Evolutionary conservation across 2,888 invertebrate species (phyloP).

Genomic region (Ochropacha duplaris): DNA sequence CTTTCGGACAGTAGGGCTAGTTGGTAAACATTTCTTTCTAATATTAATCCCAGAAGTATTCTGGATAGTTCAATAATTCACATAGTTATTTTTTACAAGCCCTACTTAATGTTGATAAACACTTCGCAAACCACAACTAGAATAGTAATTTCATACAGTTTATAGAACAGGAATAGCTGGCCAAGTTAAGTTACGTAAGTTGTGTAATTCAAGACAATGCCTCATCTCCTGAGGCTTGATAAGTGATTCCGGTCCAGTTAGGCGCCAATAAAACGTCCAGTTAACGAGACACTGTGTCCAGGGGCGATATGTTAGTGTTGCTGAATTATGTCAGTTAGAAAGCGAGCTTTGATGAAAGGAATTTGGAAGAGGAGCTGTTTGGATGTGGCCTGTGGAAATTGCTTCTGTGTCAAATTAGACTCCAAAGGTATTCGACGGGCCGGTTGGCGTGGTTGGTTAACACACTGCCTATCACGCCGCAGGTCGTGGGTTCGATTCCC

Average conservation of each 20-base stretch:
- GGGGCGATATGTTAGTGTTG: slow-evolving; percentile 20
- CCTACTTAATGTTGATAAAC: too few species aligned
- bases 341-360: slow-evolving; percentile 9
- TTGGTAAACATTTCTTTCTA: too few species aligned
- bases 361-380: not conserved
- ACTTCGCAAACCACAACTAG: not conserved
- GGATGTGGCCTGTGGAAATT: not conserved
- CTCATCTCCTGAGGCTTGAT: slow-evolving; percentile 23
- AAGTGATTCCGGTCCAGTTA: slow-evolving; percentile 18
- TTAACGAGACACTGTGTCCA: slow-evolving; percentile 25
- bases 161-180: not conserved
- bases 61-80: too few species aligned
- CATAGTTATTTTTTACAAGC: too few species aligned
- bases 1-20: too few species aligned
- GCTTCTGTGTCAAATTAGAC: too few species aligned
- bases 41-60: too few species aligned
- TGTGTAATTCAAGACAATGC: not conserved
- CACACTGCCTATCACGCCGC: too few species aligned
- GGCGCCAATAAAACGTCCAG: slow-evolving; percentile 15
- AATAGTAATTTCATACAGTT: not conserved
- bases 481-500: too few species aligned
- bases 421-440: too few species aligned
- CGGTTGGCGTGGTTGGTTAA: too few species aligned
- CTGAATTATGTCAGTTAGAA: slow-evolving; percentile 25
- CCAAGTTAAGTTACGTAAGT: not conserved